Percentiles rank a stretch among this genome's conserved stretches.
These are phyloP conservation scores for Onychomys arenicola DNA, from an alignment of 2,797 vertebrate genomes.

Conservation along the genomic window DNA sequence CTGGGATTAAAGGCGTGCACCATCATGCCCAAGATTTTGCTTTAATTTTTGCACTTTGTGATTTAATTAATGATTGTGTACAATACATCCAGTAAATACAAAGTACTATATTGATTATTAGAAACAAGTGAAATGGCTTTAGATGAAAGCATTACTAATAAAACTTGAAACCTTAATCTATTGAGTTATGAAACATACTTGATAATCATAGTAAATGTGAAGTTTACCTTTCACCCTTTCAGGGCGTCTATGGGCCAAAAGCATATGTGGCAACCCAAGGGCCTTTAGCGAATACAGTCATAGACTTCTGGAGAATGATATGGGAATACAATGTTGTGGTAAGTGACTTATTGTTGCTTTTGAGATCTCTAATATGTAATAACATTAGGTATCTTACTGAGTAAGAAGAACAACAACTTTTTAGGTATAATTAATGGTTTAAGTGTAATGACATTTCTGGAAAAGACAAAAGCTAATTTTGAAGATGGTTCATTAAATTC, in stretches of 20 bases:
- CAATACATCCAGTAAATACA: background rate
- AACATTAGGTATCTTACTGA: conserved; percentile 12
- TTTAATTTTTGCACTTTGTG: too few species aligned
- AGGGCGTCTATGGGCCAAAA: conserved; percentile 96
- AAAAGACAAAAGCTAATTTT: conserved; percentile 37
- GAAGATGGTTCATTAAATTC: conserved; percentile 41
- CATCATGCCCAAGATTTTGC: background rate
- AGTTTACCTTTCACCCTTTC: conserved; percentile 71
- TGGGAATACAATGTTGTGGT: conserved; percentile 97
- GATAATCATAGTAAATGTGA: conserved; percentile 51
- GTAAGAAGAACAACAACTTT: background rate
- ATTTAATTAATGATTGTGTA: conserved; percentile 38
- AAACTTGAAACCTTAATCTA: conserved; percentile 63
- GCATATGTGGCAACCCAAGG: conserved; percentile 98
- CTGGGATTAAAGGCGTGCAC: background rate
- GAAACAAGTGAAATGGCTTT: conserved; percentile 38
- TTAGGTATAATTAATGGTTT: background rate
- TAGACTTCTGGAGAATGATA: conserved; percentile 99
- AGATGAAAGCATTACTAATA: conserved; percentile 48
- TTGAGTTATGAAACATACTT: conserved; percentile 62
- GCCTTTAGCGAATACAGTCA: conserved; percentile 95
- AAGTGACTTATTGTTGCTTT: conserved; percentile 85
- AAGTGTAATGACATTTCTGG: background rate
- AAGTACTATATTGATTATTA: conserved; percentile 14
- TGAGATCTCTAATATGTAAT: background rate